These are phyloP conservation scores for Amphilophus citrinellus DNA, from an alignment of 2,113 vertebrate genomes.

Conservation along the genomic window DNA sequence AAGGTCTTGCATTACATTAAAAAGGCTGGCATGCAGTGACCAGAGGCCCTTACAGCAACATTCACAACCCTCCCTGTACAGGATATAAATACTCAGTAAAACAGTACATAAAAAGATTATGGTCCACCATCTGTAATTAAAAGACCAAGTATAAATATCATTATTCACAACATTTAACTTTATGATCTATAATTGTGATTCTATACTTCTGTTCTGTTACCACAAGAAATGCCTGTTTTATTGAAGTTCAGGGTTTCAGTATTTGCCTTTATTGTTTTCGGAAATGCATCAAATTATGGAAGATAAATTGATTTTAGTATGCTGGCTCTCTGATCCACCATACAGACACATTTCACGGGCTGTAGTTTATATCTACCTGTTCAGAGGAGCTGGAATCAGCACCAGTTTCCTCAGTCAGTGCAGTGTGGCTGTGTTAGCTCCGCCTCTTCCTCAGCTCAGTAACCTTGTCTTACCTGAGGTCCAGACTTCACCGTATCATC, in stretches of 20 bases:
- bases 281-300: background rate
- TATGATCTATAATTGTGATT: background rate
- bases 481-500: background rate
- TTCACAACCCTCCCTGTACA: constrained; percentile 9
- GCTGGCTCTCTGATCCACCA: background rate
- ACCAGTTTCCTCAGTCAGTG: background rate
- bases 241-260: background rate
- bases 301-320: background rate
- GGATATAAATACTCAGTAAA: constrained; percentile 37
- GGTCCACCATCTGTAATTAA: constrained; percentile 30
- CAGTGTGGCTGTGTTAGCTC: too few relatives aligned
- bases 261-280: fast-evolving
- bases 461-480: background rate
- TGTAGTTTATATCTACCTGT: background rate
- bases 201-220: background rate
- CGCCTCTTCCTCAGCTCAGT: background rate
- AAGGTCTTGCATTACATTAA: constrained; percentile 69
- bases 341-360: background rate
- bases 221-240: background rate
- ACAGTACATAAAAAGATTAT: constrained; percentile 18
- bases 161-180: background rate
- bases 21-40: constrained; percentile 60
- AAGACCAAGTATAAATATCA: constrained; percentile 6
- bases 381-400: background rate
- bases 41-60: constrained; percentile 48